A percentile compares a stretch with the other conserved stretches of the same genome.
Evolutionary conservation across 2,888 invertebrate genomes (phyloP).

Genomic region (Nemotelus nigrinus): DNA sequence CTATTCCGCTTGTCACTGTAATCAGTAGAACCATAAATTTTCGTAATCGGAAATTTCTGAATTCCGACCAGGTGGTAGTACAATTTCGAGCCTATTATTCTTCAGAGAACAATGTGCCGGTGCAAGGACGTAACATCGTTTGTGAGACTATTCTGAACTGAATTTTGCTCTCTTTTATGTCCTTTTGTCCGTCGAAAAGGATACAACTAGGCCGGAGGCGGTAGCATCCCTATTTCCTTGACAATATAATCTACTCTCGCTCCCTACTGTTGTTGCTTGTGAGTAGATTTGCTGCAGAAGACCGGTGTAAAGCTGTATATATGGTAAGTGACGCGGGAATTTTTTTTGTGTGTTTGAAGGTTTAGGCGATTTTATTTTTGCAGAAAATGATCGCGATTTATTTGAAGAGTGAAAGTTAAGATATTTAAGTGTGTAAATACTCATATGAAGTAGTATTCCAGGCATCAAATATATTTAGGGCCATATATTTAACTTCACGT

Average conservation of each 20-base stretch:
- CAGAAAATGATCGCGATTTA: no score
- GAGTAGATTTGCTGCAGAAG: not conserved
- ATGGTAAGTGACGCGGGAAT: no score
- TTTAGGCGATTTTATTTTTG: no score
- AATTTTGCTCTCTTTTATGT: not conserved
- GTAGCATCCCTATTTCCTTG: constrained; percentile 18
- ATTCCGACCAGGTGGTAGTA: constrained; percentile 36
- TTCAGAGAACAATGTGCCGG: constrained; percentile 6
- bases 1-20: constrained; percentile 34
- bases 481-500: no score
- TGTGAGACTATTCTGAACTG: no score
- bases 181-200: not conserved
- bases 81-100: constrained; percentile 34
- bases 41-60: constrained; percentile 42
- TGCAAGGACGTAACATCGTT: not conserved
- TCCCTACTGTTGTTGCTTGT: not conserved
- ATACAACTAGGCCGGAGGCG: not conserved
- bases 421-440: no score
- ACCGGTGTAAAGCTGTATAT: not conserved
- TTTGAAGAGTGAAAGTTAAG: no score
- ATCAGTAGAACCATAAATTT: constrained; percentile 44
- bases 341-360: no score
- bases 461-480: no score
- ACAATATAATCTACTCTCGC: constrained; percentile 21
- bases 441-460: no score